Conservation (phyloP, 2,797 vertebrate species). For the Mycteria americana region DNA sequence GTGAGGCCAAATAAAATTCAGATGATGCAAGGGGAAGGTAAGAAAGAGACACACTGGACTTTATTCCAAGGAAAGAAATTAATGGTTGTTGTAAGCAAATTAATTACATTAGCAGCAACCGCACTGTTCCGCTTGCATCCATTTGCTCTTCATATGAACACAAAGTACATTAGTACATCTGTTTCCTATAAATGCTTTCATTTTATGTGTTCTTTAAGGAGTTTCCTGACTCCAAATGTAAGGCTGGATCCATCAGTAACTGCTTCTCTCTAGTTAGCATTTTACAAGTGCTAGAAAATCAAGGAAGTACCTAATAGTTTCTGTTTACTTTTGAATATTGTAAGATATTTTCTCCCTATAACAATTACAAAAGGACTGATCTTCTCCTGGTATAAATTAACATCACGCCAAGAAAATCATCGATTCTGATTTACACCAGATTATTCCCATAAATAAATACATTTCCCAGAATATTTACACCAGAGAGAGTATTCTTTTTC, state of each 20-base stretch:
- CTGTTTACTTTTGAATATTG: neutral
- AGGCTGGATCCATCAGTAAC: neutral
- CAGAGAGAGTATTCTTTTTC: neutral
- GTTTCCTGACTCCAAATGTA: neutral
- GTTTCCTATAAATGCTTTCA: neutral
- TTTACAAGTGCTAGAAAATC: neutral
- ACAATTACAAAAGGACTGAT: neutral
- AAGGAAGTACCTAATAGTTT: neutral
- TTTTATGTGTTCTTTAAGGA: neutral
- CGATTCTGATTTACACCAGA: neutral
- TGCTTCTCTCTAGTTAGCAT: neutral
- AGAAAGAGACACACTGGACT: neutral
- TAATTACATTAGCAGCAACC: neutral
- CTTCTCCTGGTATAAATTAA: neutral
- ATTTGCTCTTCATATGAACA: neutral
- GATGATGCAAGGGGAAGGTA: neutral
- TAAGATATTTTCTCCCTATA: neutral
- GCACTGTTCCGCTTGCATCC: neutral
- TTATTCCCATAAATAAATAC: neutral
- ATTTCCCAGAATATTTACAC: neutral
- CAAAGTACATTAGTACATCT: neutral
- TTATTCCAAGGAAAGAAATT: neutral
- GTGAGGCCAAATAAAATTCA: neutral
- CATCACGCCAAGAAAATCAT: neutral
- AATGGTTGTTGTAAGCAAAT: neutral